Evolutionary conservation across 64 coral and sea anemone genomes (phyloP).

Genomic region (Astreopora myriophthalma): DNA sequence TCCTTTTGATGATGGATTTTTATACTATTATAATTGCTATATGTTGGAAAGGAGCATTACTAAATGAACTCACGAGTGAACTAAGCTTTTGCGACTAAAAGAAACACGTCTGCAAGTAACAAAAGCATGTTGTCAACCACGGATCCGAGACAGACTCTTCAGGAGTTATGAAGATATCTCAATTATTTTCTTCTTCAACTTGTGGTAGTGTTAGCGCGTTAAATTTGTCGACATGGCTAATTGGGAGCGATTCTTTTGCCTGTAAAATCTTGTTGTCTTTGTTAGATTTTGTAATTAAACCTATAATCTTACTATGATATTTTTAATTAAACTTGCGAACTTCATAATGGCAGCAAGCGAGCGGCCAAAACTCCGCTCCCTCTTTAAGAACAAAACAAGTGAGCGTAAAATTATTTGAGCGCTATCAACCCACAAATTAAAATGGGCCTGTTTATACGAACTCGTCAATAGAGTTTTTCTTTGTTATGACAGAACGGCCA

Average conservation of each 20-base stretch:
- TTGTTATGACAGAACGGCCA: constrained; percentile 11
- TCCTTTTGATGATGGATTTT: no score
- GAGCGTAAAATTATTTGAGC: constrained; percentile 12
- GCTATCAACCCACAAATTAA: constrained; percentile 16
- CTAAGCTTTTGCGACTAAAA: no score
- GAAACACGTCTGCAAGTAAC: no score
- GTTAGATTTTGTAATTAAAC: constrained; percentile 29
- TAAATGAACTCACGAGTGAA: no score
- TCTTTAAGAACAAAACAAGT: constrained; percentile 24
- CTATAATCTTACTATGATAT: not conserved
- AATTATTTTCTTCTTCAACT: no score
- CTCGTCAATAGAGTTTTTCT: not conserved
- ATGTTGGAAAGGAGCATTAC: no score
- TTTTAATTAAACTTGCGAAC: constrained; percentile 16
- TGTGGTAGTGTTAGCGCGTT: not conserved
- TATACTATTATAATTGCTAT: no score
- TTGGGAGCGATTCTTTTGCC: not conserved
- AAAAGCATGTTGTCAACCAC: no score
- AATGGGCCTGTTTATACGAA: constrained; percentile 33
- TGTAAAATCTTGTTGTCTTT: not conserved
- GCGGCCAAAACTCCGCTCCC: not conserved
- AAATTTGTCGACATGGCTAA: not conserved
- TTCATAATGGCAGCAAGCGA: not conserved
- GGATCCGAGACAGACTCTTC: no score
- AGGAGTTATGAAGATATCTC: no score